Base-by-base conservation (phyloP, 2,888 invertebrate species). In the Lithophane ornitopus region DNA sequence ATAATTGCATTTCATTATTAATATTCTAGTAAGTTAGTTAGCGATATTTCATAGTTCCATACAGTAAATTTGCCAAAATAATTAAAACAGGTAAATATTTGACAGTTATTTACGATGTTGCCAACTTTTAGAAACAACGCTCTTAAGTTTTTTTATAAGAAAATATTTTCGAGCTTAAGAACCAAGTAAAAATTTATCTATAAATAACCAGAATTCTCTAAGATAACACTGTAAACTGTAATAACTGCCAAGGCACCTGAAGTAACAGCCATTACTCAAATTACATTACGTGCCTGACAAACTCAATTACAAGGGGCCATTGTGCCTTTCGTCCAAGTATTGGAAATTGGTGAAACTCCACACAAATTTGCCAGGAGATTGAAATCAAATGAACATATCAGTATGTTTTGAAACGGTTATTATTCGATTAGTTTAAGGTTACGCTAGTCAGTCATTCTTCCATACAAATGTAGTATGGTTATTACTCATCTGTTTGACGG, bases 241-340 rank as follows among this genome's bases (percentile, higher is more conserved):
- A 65, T 39, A 52, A 39, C 6, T 26, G 7, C 2, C 8, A 14
- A 54, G 28, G 19, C 1, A 54, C 28, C 12, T 28, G 52, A 28
- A 28, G 26, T 52, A 12, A 12, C 34, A 46, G 19, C 19, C 19
- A 34, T 44, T 71, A 71, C 41, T n/a, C 1, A 71, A 71, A 71
- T 44, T 34, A 56, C 0, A 6, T 56, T 44, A 16, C 2, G 39
- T 14, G 34, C 14, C 16, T 44, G 6, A 34, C 9, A 49, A 70
- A 84, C 63, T 72, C 34, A 69, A 80, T 80, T 80, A 76, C 26
- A 61, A 19, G 19, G 22, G 54, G 19, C 49, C 39, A 28, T 11
- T n/a, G 28, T 44, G n/a, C 34, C 26, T 65, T 54, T 39, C 7
- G 44, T 34, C 2, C 16, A 63, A 73, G 22, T 56, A 56, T 46